Percentiles rank a stretch among this genome's conserved stretches.
These are phyloP conservation scores for Dermatemys mawii DNA, from an alignment of 2,113 vertebrate genomes.

Conservation along the genomic window DNA sequence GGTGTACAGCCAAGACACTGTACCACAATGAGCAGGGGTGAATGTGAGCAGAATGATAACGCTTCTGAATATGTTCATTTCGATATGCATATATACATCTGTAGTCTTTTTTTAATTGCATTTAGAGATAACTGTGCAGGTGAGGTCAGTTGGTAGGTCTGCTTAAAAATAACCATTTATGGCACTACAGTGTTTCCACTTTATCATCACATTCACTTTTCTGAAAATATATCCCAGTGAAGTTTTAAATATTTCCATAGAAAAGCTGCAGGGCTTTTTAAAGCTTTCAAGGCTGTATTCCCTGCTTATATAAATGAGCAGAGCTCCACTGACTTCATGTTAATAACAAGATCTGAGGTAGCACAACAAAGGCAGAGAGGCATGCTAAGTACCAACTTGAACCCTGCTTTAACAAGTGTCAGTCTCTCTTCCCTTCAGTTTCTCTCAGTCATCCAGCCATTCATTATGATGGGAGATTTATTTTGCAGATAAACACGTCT, in stretches of 20 bases:
- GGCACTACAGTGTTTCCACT: background rate
- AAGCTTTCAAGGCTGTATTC: background rate
- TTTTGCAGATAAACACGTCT: background rate
- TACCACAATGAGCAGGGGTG: background rate
- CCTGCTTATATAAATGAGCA: background rate
- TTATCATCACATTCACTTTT: background rate
- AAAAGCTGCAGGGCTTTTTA: background rate
- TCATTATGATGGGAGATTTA: constrained; percentile 12
- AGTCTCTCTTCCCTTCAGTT: background rate
- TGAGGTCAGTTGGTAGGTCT: background rate
- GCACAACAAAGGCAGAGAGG: background rate
- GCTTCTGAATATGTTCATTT: constrained; percentile 24
- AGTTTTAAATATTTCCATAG: background rate
- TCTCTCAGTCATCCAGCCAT: background rate
- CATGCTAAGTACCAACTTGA: background rate
- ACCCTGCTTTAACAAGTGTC: background rate
- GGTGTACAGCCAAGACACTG: background rate
- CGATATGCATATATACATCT: background rate
- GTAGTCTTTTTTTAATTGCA: constrained; percentile 20
- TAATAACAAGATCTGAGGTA: background rate
- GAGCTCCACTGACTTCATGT: background rate
- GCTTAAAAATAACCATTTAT: background rate
- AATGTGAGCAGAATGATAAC: background rate
- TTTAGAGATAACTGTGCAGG: background rate
- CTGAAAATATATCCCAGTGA: background rate